Conservation (phyloP, 2,888 invertebrate genomes). For the Sinohyriopsis cumingii region DNA sequence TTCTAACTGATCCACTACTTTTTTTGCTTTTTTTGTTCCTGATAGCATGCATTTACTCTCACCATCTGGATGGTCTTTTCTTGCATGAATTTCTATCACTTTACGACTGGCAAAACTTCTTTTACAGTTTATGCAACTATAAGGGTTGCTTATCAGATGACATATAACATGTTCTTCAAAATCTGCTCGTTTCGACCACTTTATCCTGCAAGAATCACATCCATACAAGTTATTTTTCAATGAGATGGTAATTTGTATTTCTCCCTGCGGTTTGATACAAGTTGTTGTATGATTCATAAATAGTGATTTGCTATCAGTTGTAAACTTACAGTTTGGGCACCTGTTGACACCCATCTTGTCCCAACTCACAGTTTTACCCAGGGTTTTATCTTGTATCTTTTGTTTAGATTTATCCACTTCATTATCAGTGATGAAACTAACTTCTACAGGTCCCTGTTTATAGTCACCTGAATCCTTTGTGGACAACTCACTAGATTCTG, state of each 20-base stretch:
- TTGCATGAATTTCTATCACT: conserved; percentile 42
- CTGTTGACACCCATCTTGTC: conserved; percentile 26
- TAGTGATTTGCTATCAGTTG: conserved; percentile 35
- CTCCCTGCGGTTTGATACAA: conserved; percentile 20
- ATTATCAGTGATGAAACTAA: too few species aligned
- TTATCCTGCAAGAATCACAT: conserved; percentile 20
- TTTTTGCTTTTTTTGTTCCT: conserved; percentile 40
- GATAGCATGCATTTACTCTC: conserved; percentile 38
- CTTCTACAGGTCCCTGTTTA: too few species aligned
- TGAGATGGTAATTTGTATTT: conserved; percentile 5
- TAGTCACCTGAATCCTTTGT: too few species aligned
- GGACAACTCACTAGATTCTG: too few species aligned
- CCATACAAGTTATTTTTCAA: conserved; percentile 10
- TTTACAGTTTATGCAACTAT: conserved; percentile 43
- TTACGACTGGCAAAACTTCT: conserved; percentile 32
- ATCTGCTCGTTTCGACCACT: conserved; percentile 24
- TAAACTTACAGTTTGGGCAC: conserved; percentile 41
- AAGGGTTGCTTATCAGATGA: conserved; percentile 38
- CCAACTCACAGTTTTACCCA: conserved; percentile 6
- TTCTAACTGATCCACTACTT: conserved; percentile 31
- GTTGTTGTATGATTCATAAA: conserved; percentile 30
- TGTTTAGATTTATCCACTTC: too few species aligned
- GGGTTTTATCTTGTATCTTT: too few species aligned
- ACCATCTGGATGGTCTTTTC: conserved; percentile 32
- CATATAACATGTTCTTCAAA: conserved; percentile 50